Conservation (phyloP, 2,888 invertebrate species). For the Sceliomorpha sp. region DNA sequence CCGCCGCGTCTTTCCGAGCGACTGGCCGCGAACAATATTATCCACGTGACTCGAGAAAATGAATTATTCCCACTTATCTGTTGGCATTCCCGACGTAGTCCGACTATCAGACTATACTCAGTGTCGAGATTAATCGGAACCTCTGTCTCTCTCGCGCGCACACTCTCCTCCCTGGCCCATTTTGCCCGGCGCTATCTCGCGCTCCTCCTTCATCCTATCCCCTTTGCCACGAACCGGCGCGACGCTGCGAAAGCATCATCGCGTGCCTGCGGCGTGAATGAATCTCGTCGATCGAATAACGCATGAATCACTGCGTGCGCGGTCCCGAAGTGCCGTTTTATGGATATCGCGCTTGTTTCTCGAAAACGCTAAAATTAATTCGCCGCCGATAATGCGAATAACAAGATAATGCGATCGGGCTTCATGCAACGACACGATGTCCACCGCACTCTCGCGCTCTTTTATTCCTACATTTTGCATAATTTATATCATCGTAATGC, state of each 20-base stretch:
- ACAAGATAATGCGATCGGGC: constrained; percentile 53
- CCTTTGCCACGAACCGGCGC: constrained; percentile 11
- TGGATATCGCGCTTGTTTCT: constrained; percentile 54
- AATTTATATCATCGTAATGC: constrained; percentile 45
- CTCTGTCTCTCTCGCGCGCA: too few relatives aligned
- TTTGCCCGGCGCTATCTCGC: constrained; percentile 1
- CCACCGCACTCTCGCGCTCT: constrained; percentile 45
- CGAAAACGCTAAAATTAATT: constrained; percentile 55
- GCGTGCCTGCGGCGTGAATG: constrained; percentile 53
- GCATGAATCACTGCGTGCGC: constrained; percentile 61
- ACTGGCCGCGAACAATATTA: too few relatives aligned
- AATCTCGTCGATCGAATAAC: constrained; percentile 49
- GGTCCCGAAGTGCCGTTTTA: constrained; percentile 56
- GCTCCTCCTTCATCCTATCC: not conserved
- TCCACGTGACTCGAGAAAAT: too few relatives aligned
- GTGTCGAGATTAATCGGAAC: constrained; percentile 6
- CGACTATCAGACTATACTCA: not conserved
- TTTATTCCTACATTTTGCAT: constrained; percentile 47
- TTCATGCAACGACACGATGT: constrained; percentile 55
- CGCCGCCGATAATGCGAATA: constrained; percentile 57
- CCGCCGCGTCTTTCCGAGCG: too few relatives aligned
- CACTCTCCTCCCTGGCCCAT: not conserved
- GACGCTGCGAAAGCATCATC: constrained; percentile 36
- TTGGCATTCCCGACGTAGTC: too few relatives aligned
- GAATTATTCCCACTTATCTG: too few relatives aligned